Percentiles rank a stretch among this genome's conserved stretches.
These are phyloP conservation scores for Cygnus buccinator DNA, from an alignment of 2,113 vertebrate genomes.

Conservation along the genomic window DNA sequence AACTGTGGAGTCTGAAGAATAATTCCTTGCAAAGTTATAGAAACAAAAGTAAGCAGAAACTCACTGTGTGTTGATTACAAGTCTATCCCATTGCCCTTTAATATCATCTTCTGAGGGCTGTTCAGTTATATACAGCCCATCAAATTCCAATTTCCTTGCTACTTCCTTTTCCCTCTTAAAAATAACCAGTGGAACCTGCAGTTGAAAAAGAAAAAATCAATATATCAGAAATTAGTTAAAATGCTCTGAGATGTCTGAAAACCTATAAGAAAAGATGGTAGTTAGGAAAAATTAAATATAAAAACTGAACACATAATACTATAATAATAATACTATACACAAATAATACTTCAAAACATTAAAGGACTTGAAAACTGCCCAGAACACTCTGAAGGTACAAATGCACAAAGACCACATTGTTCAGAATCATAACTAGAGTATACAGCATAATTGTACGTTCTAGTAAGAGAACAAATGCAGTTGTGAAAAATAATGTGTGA, in stretches of 20 bases:
- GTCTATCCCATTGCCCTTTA: conserved; percentile 97
- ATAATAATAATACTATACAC: too few species aligned
- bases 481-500: neutral
- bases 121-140: conserved; percentile 95
- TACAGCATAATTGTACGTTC: neutral
- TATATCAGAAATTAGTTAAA: conserved; percentile 3
- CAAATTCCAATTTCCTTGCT: conserved; percentile 95
- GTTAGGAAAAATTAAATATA: neutral
- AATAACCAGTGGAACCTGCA: conserved; percentile 93
- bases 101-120: conserved; percentile 98
- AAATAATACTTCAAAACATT: neutral
- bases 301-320: neutral
- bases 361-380: neutral
- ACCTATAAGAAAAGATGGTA: neutral
- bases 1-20: neutral
- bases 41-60: conserved; percentile 55
- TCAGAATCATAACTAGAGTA: neutral
- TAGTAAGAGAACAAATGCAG: neutral
- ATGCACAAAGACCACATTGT: neutral
- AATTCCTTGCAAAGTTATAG: neutral
- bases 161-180: conserved; percentile 98
- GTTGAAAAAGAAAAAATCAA: neutral
- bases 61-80: conserved; percentile 98
- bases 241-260: neutral
- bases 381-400: neutral